These are phyloP conservation scores for Pipistrellus pygmaeus DNA, from an alignment of 2,797 vertebrate genomes.

Conservation along the genomic window DNA sequence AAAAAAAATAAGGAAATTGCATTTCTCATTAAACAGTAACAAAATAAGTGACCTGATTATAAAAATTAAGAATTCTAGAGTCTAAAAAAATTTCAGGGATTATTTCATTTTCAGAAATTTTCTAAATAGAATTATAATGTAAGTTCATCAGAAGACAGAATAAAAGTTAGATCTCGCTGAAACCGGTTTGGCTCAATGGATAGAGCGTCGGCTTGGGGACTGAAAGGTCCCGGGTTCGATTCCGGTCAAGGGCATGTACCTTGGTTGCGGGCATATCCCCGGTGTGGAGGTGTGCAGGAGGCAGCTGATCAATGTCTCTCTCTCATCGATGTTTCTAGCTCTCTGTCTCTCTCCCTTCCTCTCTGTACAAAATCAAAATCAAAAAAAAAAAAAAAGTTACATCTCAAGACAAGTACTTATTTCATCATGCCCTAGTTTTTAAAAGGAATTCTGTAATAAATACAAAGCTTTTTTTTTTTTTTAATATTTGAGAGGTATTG, in stretches of 20 bases:
- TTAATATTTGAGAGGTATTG: background rate
- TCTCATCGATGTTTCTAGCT: too few species aligned
- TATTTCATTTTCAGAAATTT: slow-evolving; percentile 40
- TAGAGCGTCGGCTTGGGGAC: too few species aligned
- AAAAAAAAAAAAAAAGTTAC: too few species aligned
- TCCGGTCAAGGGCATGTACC: too few species aligned
- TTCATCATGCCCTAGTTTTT: background rate
- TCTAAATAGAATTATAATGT: slow-evolving; percentile 23
- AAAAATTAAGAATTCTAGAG: slow-evolving; percentile 40
- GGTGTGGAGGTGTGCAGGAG: too few species aligned
- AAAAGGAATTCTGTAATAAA: slow-evolving; percentile 17
- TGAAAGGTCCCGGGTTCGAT: too few species aligned
- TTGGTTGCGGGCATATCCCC: too few species aligned
- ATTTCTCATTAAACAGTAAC: slow-evolving; percentile 43
- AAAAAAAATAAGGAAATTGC: background rate
- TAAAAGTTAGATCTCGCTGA: slow-evolving; percentile 23
- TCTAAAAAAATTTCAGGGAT: slow-evolving; percentile 20
- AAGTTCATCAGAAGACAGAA: slow-evolving; percentile 15
- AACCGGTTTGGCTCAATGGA: too few species aligned
- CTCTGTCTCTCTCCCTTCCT: too few species aligned
- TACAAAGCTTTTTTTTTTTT: background rate
- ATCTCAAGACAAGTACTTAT: slow-evolving; percentile 1
- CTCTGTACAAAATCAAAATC: too few species aligned
- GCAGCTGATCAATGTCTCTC: too few species aligned
- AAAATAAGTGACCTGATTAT: background rate